A percentile compares a stretch with the other conserved stretches of the same genome.
Conservation (phyloP, 2,113 vertebrate species). For the Pyrgilauda ruficollis region DNA sequence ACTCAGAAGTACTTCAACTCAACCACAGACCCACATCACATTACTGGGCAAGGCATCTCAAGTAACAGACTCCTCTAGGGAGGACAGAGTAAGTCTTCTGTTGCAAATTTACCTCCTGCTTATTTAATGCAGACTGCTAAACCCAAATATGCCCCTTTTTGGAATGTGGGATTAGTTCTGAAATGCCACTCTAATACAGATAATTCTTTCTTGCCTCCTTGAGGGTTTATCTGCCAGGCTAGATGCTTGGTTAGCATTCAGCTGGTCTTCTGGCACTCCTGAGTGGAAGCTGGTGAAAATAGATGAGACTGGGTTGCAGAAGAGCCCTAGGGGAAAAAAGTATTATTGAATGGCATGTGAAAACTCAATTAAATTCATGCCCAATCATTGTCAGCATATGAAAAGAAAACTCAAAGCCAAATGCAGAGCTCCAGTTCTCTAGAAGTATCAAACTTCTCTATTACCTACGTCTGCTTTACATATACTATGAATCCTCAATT, state of each 20-base stretch:
- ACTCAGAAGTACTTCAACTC: slow-evolving; percentile 52
- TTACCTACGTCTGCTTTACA: not conserved
- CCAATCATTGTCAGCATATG: not conserved
- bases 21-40: slow-evolving; percentile 33
- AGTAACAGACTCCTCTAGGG: slow-evolving; percentile 56
- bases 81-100: slow-evolving; percentile 51
- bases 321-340: slow-evolving; percentile 36
- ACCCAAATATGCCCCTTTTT: slow-evolving; percentile 65
- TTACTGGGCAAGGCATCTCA: slow-evolving; percentile 48
- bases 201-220: slow-evolving; percentile 62
- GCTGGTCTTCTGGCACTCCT: slow-evolving; percentile 54
- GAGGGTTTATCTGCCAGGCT: slow-evolving; percentile 69
- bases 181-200: slow-evolving; percentile 69
- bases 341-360: slow-evolving; percentile 47
- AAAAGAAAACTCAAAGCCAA: slow-evolving; percentile 9
- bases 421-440: not conserved
- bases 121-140: slow-evolving; percentile 70
- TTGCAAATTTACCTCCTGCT: slow-evolving; percentile 67
- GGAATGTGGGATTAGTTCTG: slow-evolving; percentile 69
- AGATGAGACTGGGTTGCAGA: slow-evolving; percentile 60
- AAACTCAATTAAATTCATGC: slow-evolving; percentile 62
- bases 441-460: not conserved
- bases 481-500: not conserved
- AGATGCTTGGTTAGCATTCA: slow-evolving; percentile 65
- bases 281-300: slow-evolving; percentile 65